These are phyloP conservation scores for Eurystomus gularis DNA, from an alignment of 2,113 vertebrate species.

Conservation along the genomic window DNA sequence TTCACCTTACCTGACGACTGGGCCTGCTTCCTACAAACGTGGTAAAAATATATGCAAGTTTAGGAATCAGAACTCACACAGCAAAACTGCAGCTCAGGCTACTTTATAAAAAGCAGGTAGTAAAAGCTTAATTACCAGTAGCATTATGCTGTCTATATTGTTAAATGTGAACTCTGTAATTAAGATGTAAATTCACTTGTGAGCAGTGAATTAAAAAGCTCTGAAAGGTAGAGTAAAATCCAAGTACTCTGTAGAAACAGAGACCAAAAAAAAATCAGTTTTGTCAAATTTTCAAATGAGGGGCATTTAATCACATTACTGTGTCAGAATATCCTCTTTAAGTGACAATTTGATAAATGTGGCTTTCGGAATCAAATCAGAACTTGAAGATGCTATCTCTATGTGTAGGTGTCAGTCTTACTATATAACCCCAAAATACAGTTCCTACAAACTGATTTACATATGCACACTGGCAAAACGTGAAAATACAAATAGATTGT, in stretches of 20 bases:
- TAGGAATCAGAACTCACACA: constrained; percentile 35
- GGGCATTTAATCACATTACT: constrained; percentile 52
- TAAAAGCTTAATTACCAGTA: constrained; percentile 79
- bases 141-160: constrained; percentile 79
- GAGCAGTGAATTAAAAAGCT: constrained; percentile 75
- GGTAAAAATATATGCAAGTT: constrained; percentile 40
- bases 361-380: constrained; percentile 32
- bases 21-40: constrained; percentile 23
- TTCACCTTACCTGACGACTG: constrained; percentile 15
- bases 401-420: not conserved
- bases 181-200: constrained; percentile 81
- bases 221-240: constrained; percentile 69
- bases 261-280: not conserved
- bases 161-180: constrained; percentile 81
- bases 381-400: constrained; percentile 8
- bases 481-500: not conserved
- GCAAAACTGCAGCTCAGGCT: constrained; percentile 58
- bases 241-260: constrained; percentile 53
- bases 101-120: constrained; percentile 73
- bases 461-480: not conserved
- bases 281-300: constrained; percentile 52
- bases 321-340: constrained; percentile 26
- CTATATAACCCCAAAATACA: constrained; percentile 18
- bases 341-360: constrained; percentile 39
- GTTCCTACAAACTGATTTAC: not conserved